Evolutionary conservation across 1,140 invertebrate species (phyloP).

Genomic region (Parasteatoda tepidariorum): DNA sequence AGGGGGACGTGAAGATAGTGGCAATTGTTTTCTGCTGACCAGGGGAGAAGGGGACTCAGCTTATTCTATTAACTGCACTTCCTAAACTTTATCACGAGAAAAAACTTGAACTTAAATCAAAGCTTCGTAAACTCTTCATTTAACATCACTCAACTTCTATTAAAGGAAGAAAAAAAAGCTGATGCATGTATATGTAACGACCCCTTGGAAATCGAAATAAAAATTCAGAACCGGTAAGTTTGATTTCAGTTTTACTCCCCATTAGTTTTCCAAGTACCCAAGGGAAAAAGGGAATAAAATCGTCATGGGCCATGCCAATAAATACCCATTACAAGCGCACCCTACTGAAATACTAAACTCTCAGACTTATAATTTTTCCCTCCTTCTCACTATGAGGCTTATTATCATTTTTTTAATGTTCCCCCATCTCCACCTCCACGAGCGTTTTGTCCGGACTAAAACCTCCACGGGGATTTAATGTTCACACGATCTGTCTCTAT

Average conservation of each 20-base stretch:
- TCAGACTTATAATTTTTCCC: background rate
- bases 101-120: too few relatives aligned
- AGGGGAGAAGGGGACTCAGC: too few relatives aligned
- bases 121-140: too few relatives aligned
- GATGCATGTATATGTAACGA: too few relatives aligned
- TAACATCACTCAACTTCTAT: too few relatives aligned
- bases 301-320: constrained; percentile 34
- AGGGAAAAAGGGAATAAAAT: constrained; percentile 2
- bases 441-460: constrained; percentile 15
- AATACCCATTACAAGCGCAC: constrained; percentile 21
- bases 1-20: too few relatives aligned
- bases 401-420: background rate
- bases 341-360: constrained; percentile 10
- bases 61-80: too few relatives aligned
- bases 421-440: background rate
- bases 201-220: too few relatives aligned
- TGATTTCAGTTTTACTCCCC: background rate
- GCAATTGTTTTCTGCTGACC: too few relatives aligned
- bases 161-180: too few relatives aligned
- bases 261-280: background rate
- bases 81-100: too few relatives aligned
- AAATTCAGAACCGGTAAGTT: too few relatives aligned
- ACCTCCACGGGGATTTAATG: constrained; percentile 6
- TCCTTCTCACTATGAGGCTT: background rate
- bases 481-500: constrained; percentile 45